Conservation (phyloP, 2,888 invertebrate species). For the Congeria kusceri region DNA sequence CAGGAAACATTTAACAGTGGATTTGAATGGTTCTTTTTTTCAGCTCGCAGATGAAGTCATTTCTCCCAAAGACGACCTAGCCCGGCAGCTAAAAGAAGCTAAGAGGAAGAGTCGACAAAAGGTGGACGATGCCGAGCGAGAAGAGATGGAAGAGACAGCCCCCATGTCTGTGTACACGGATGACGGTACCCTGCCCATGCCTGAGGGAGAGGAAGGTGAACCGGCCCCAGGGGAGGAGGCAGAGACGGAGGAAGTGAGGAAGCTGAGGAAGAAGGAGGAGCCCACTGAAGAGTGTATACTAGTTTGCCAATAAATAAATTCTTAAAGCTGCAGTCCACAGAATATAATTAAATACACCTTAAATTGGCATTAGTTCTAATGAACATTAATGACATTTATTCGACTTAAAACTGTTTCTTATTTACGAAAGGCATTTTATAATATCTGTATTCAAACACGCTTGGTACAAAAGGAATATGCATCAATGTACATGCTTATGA, state of each 20-base stretch:
- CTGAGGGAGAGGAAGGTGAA: constrained; percentile 64
- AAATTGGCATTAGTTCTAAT: too few species aligned
- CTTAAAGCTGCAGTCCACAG: too few species aligned
- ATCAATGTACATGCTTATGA: too few species aligned
- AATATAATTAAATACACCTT: too few species aligned
- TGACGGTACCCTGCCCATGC: constrained; percentile 75
- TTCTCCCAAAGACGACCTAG: constrained; percentile 79
- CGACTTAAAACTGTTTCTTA: too few species aligned
- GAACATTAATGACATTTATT: too few species aligned
- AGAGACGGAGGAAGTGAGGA: constrained; percentile 51
- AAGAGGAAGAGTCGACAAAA: constrained; percentile 76
- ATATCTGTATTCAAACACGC: too few species aligned
- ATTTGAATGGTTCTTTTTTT: too few species aligned
- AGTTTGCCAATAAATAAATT: too few species aligned
- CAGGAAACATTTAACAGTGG: too few species aligned
- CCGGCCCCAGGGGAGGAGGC: constrained; percentile 46
- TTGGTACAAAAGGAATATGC: too few species aligned
- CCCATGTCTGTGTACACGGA: constrained; percentile 70
- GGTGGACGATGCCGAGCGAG: constrained; percentile 73
- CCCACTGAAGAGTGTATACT: constrained; percentile 66
- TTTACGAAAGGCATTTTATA: too few species aligned
- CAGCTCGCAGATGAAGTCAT: constrained; percentile 75
- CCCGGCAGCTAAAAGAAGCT: constrained; percentile 74
- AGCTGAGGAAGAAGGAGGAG: constrained; percentile 62
- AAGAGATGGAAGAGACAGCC: constrained; percentile 65